phyloP scores from a whole-genome alignment of 2,797 vertebrate species.

The Clangula hyemalis region DNA sequence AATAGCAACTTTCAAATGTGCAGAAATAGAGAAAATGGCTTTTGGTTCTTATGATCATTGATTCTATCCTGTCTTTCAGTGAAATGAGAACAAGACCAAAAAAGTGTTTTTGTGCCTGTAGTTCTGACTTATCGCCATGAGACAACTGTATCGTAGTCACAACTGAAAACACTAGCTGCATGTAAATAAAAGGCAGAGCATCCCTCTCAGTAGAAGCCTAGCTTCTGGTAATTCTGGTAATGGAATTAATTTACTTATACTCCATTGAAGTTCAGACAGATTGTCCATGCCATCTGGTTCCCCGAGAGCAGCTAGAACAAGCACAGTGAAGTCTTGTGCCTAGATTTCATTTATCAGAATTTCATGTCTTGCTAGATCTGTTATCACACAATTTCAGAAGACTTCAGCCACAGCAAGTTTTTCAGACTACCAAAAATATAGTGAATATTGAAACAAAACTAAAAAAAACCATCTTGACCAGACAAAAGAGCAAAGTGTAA shows the following conservation, averaged over 20 bases:
- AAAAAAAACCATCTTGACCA: background rate
- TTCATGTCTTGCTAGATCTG: slow-evolving; percentile 2
- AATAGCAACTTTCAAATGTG: background rate
- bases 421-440: background rate
- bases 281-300: slow-evolving; percentile 55
- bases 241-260: slow-evolving; percentile 55
- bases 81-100: background rate
- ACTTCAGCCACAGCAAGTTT: background rate
- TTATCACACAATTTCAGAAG: background rate
- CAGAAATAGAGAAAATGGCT: slow-evolving; percentile 1
- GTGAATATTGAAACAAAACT: background rate
- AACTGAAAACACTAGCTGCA: background rate
- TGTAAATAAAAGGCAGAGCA: background rate
- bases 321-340: slow-evolving; percentile 16
- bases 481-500: background rate
- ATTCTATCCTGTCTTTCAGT: background rate
- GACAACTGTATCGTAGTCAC: background rate
- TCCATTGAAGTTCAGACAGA: slow-evolving; percentile 40
- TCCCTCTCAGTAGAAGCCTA: background rate
- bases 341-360: background rate
- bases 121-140: background rate
- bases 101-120: background rate
- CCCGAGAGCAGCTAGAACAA: slow-evolving; percentile 44
- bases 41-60: background rate
- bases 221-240: slow-evolving; percentile 22